phyloP scores from a whole-genome alignment of 64 coral and sea anemone species.

The Montipora efflorescens region DNA sequence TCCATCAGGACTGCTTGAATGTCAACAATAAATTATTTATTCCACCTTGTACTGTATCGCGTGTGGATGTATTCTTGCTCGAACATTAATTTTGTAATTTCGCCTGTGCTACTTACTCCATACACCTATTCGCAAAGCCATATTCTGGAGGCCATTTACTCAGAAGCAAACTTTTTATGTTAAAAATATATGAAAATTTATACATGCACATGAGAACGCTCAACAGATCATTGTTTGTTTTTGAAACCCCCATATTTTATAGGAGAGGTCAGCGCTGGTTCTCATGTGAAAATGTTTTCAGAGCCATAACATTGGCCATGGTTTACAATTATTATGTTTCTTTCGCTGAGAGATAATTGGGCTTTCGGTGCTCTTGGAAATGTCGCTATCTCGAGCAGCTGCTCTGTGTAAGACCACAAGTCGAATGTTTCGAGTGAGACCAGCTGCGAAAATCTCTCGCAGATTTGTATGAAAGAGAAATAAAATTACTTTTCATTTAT shows the following conservation, averaged over 20 bases:
- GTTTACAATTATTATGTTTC: slow-evolving; percentile 6
- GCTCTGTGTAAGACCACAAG: slow-evolving; percentile 15
- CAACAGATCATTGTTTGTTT: not conserved
- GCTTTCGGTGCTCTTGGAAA: not conserved
- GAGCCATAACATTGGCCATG: not conserved
- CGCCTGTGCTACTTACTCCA: not conserved
- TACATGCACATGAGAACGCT: not conserved
- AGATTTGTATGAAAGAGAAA: slow-evolving; percentile 9
- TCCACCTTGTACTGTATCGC: slow-evolving; percentile 40
- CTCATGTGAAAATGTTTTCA: not conserved
- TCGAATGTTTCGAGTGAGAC: not conserved
- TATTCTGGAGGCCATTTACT: not conserved
- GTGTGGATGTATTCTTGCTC: not conserved
- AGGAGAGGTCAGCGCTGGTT: not conserved
- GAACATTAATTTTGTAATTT: not conserved
- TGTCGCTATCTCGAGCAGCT: slow-evolving; percentile 39
- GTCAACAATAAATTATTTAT: slow-evolving; percentile 67
- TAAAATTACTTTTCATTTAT: not conserved
- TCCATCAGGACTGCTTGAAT: slow-evolving; percentile 14
- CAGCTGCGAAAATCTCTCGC: slow-evolving; percentile 39
- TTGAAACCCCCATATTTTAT: too few relatives aligned
- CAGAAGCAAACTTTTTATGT: not conserved
- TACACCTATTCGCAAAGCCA: not conserved
- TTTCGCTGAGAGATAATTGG: slow-evolving; percentile 7
- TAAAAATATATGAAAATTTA: not conserved